phyloP scores from a whole-genome alignment of 2,888 invertebrate genomes.

The Ommatoiulus sabulosus region DNA sequence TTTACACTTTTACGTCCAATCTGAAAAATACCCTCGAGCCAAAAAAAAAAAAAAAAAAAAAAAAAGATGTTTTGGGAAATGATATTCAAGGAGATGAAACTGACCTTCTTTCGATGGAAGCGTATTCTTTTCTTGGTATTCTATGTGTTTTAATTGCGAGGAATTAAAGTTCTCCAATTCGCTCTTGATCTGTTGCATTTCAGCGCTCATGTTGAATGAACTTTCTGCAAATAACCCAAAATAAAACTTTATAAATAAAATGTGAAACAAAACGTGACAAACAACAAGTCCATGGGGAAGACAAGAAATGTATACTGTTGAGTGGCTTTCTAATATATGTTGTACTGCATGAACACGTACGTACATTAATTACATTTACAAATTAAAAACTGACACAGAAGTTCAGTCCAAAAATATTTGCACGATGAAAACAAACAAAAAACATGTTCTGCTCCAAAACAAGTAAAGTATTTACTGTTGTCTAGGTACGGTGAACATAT shows the following conservation, averaged over 20 bases:
- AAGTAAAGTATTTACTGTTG: too few species aligned
- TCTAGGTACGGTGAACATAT: too few species aligned
- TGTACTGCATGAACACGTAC: too few species aligned
- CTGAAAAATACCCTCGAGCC: too few species aligned
- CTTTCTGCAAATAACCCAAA: background rate
- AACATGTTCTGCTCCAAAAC: background rate
- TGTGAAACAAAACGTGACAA: background rate
- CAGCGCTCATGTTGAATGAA: constrained; percentile 51
- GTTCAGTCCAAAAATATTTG: background rate
- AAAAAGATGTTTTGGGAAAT: background rate
- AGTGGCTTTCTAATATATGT: background rate
- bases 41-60: background rate
- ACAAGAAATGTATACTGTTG: background rate
- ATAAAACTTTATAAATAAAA: background rate
- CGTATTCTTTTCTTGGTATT: constrained; percentile 90
- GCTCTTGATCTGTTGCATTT: constrained; percentile 75
- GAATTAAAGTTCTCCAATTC: constrained; percentile 93
- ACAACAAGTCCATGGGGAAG: background rate
- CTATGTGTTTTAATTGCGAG: constrained; percentile 86
- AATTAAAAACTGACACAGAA: too few species aligned
- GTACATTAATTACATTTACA: too few species aligned
- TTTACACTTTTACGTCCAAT: too few species aligned
- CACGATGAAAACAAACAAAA: background rate
- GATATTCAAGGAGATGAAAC: background rate
- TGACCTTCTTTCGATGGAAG: constrained; percentile 93